Conservation (phyloP, 2,797 vertebrate species). For the Sciurus vulgaris region DNA sequence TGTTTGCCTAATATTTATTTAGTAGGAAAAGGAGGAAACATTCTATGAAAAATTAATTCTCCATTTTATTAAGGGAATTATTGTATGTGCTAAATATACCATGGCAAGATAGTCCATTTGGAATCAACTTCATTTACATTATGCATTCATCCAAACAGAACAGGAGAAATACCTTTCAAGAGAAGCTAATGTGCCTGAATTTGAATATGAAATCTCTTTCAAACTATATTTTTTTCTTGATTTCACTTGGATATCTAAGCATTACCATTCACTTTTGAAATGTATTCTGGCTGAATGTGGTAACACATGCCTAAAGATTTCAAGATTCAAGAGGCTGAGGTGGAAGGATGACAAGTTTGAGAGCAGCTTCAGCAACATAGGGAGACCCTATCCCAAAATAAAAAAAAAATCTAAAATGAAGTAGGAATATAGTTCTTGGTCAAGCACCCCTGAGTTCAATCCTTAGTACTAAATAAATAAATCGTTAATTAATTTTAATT, state of each 20-base stretch:
- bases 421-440: too few species aligned
- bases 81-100: neutral
- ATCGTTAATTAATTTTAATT: too few species aligned
- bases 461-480: too few species aligned
- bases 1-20: neutral
- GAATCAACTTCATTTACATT: constrained; percentile 4
- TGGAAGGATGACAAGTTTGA: too few species aligned
- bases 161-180: neutral
- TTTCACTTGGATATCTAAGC: neutral
- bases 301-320: too few species aligned
- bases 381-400: too few species aligned
- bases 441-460: too few species aligned
- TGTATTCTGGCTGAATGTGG: too few species aligned
- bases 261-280: constrained; percentile 36
- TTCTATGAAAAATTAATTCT: constrained; percentile 22
- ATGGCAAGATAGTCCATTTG: neutral
- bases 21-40: neutral
- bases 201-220: neutral
- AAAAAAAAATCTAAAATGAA: too few species aligned
- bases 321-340: too few species aligned
- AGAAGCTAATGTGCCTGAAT: neutral
- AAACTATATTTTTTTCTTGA: neutral
- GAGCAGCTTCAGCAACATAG: too few species aligned
- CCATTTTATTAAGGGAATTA: constrained; percentile 32
- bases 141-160: neutral